These are phyloP conservation scores for Ormyrus pomaceus DNA, from an alignment of 2,888 invertebrate species.

Conservation along the genomic window DNA sequence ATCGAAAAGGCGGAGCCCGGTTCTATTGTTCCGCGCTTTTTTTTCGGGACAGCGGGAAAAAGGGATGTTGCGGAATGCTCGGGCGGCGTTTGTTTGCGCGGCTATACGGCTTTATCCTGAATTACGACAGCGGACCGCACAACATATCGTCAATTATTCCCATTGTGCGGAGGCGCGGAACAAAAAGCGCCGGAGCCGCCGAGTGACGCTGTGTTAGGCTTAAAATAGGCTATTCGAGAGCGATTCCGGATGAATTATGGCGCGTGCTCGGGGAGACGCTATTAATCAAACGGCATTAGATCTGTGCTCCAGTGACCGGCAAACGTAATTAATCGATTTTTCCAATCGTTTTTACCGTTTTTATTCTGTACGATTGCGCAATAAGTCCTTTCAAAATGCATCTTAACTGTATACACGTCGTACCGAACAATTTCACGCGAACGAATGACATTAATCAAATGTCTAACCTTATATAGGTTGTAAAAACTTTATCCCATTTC, in stretches of 20 bases:
- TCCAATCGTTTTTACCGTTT: neutral
- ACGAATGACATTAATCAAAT: too few relatives aligned
- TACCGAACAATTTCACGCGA: too few relatives aligned
- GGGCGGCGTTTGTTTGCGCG: conserved; percentile 7
- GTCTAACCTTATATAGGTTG: too few relatives aligned
- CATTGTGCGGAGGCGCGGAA: conserved; percentile 10
- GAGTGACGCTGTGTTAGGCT: neutral
- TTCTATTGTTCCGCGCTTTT: neutral
- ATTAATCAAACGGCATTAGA: conserved; percentile 6
- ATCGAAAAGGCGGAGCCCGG: conserved; percentile 33
- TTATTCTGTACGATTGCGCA: too few relatives aligned
- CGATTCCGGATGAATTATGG: conserved; percentile 14
- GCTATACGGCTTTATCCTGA: conserved; percentile 24
- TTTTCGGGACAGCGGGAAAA: conserved; percentile 7
- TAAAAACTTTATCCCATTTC: too few relatives aligned
- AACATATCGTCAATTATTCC: conserved; percentile 47
- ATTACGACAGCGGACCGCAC: conserved; percentile 38
- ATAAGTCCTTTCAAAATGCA: too few relatives aligned
- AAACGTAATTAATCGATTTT: conserved; percentile 6
- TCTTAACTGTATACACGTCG: too few relatives aligned
- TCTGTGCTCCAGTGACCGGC: neutral
- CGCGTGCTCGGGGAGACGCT: too few relatives aligned
- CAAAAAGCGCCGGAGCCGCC: conserved; percentile 21
- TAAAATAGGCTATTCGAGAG: conserved; percentile 21
- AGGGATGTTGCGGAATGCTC: conserved; percentile 39